Conservation (phyloP, 2,113 vertebrate genomes). For the Chaetura pelagica region DNA sequence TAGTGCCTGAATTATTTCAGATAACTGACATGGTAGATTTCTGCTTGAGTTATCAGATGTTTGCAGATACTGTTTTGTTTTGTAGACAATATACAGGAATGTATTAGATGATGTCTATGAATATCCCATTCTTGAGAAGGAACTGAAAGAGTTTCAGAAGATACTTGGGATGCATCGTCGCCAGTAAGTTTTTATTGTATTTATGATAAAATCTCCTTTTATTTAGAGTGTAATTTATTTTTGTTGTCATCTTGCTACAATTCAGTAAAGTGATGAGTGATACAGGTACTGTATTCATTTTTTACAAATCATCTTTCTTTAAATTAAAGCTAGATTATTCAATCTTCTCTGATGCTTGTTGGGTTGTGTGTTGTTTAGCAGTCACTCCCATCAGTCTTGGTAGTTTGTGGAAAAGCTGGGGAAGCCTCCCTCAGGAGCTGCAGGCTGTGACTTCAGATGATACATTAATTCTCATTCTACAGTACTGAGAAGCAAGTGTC, state of each 20-base stretch:
- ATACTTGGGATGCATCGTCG: constrained; percentile 91
- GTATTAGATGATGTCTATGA: constrained; percentile 94
- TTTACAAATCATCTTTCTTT: neutral
- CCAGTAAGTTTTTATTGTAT: constrained; percentile 82
- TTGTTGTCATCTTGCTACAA: neutral
- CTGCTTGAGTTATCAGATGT: neutral
- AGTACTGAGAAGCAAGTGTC: neutral
- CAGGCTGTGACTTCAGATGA: neutral
- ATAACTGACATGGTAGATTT: neutral
- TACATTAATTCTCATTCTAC: neutral
- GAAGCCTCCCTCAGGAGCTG: neutral
- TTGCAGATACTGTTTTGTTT: constrained; percentile 13
- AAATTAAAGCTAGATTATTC: neutral
- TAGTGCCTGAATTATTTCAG: neutral
- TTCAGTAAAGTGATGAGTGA: neutral
- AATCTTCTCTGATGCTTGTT: neutral
- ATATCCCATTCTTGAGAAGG: constrained; percentile 90
- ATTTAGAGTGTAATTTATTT: neutral
- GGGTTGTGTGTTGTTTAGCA: neutral
- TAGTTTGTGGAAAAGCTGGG: neutral
- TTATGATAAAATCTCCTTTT: neutral
- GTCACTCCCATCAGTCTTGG: neutral
- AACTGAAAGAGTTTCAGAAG: constrained; percentile 91
- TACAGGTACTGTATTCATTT: neutral
- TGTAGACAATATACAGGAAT: constrained; percentile 89